phyloP scores from a whole-genome alignment of 1,140 invertebrate genomes.

The Papilio glaucus region DNA sequence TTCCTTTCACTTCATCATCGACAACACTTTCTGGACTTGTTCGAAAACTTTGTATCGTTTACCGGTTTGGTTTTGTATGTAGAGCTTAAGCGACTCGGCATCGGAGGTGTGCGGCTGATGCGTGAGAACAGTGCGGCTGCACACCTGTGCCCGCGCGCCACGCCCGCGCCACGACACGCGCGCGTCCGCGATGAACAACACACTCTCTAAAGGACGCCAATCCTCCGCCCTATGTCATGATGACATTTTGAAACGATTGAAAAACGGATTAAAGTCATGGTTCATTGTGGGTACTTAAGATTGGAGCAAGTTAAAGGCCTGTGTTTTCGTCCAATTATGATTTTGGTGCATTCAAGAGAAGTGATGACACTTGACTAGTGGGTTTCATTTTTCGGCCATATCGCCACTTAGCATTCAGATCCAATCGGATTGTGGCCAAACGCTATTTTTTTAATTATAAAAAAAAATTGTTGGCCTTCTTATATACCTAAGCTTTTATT shows the following conservation, averaged over 20 bases:
- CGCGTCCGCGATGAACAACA: slow-evolving; percentile 83
- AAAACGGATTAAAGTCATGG: too few species aligned
- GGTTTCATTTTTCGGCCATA: too few species aligned
- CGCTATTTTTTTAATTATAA: too few species aligned
- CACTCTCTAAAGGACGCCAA: slow-evolving; percentile 80
- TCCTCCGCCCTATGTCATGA: slow-evolving; percentile 61
- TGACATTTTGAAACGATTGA: background rate
- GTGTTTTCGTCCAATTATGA: too few species aligned
- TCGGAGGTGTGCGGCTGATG: slow-evolving; percentile 83
- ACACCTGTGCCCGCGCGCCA: slow-evolving; percentile 56
- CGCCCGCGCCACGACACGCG: slow-evolving; percentile 77
- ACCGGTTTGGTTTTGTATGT: slow-evolving; percentile 68
- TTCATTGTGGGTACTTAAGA: too few species aligned
- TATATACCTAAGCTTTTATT: too few species aligned
- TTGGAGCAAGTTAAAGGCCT: too few species aligned
- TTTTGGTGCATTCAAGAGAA: too few species aligned
- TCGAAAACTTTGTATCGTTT: slow-evolving; percentile 47
- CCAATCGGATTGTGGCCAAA: too few species aligned
- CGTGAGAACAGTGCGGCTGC: slow-evolving; percentile 78
- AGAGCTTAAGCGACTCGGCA: slow-evolving; percentile 76
- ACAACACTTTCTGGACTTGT: background rate
- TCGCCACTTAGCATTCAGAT: too few species aligned
- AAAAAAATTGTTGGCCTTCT: too few species aligned
- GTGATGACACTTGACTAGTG: too few species aligned
- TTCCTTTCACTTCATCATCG: background rate